Base-by-base conservation (phyloP, 2,888 invertebrate species). In the Eustalomyia histrio region DNA sequence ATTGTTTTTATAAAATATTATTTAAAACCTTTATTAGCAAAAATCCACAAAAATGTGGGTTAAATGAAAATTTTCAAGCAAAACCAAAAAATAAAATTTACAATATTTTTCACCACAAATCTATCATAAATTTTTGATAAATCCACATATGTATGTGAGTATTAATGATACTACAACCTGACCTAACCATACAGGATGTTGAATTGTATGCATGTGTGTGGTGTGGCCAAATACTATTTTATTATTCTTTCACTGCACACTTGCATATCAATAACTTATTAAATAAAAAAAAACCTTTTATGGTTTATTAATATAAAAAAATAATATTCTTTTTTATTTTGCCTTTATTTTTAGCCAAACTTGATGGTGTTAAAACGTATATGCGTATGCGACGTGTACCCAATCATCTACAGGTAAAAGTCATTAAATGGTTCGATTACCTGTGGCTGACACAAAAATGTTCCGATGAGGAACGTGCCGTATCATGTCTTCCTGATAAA, bases 351-450 rank as follows among this genome's bases (percentile, higher is more conserved):
- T 68, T 94, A 99, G 99, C 98, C 57, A 98, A 98, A 92, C 92
- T 99, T 90, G 99, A 99, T 90, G 98, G 97, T 58, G 99, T 99
- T 83, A 99, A 99, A 92, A 99, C 98, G 4, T 99, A 99, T 91
- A 99, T 99, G 99, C 93, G 97, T 84, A 96, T 99, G 95, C 93
- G 99, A 68, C 93, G 98, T 86, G 99, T 99, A 84, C 99, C 99
- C 52, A 95, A 95, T 86, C 96, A 97, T 91, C 93, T 99, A 80
- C 98, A 99, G 91, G 96, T 97, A 88, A 98, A 99, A 91, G 99
- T 97, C 85, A 99, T 99, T 92, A 97, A 98, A 91, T 99, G 99
- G 99, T 99, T 99, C 92, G 99, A 99, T 93, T 99, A 99, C 91
- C 93, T 99, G 88, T 99, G 99, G 99, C 94, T 98, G 88, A 98